Evolutionary conservation across 92 coral and sea anemone species (phyloP).

Genomic region (Palythoa grandiflora): DNA sequence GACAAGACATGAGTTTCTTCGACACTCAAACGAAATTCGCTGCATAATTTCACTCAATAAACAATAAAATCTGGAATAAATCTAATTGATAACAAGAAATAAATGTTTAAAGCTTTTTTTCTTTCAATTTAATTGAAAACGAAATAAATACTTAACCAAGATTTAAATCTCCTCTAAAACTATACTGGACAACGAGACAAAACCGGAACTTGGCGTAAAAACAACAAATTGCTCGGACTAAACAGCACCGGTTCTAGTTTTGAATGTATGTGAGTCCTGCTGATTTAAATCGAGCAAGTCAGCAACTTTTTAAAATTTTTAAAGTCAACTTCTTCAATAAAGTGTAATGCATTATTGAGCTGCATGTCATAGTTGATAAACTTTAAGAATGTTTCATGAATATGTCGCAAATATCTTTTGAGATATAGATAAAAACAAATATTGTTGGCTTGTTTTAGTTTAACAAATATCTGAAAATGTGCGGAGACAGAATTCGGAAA

Average conservation of each 20-base stretch:
- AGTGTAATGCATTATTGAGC: not conserved
- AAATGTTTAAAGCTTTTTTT: not conserved
- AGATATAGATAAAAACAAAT: too few relatives aligned
- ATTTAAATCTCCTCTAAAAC: not conserved
- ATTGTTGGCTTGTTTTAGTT: too few relatives aligned
- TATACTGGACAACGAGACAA: not conserved
- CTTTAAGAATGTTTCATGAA: too few relatives aligned
- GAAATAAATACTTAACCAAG: not conserved
- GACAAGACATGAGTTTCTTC: too few relatives aligned
- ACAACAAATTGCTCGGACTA: conserved; percentile 26
- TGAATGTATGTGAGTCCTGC: too few relatives aligned
- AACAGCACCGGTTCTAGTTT: not conserved
- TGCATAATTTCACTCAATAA: too few relatives aligned
- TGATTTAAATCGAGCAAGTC: not conserved
- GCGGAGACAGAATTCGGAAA: too few relatives aligned
- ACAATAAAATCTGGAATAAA: not conserved
- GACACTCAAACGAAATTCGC: too few relatives aligned
- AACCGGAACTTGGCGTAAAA: conserved; percentile 7
- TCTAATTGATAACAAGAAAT: not conserved
- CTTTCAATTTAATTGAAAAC: not conserved
- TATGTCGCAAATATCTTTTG: too few relatives aligned
- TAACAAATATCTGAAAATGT: too few relatives aligned
- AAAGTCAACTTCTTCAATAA: not conserved
- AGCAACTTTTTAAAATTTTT: not conserved
- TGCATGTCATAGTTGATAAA: too few relatives aligned